phyloP scores from a whole-genome alignment of 2,888 invertebrate genomes.

The Athalia rosae region DNA sequence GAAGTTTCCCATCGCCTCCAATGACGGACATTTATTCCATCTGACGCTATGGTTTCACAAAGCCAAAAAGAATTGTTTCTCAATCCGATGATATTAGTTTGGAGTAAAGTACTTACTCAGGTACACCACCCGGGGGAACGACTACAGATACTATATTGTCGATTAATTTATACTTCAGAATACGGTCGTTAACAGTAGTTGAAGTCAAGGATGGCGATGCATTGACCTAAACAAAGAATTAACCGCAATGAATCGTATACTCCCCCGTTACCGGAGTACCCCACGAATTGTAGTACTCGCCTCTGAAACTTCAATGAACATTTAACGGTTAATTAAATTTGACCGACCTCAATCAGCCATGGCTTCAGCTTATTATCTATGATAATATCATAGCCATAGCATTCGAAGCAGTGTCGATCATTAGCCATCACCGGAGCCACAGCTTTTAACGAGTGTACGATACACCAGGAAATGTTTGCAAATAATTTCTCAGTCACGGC shows the following conservation, averaged over 20 bases:
- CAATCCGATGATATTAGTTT: slow-evolving; percentile 17
- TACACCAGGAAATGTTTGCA: slow-evolving; percentile 91
- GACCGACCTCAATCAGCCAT: slow-evolving; percentile 73
- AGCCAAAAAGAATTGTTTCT: neutral
- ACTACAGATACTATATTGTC: slow-evolving; percentile 95
- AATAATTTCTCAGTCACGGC: slow-evolving; percentile 92
- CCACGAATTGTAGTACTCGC: too few relatives aligned
- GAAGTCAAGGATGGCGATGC: slow-evolving; percentile 96
- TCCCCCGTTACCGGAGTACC: too few relatives aligned
- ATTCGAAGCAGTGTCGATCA: slow-evolving; percentile 94
- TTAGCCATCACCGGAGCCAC: slow-evolving; percentile 95
- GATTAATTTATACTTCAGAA: slow-evolving; percentile 94
- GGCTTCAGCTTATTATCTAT: slow-evolving; percentile 96
- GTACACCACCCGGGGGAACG: slow-evolving; percentile 90
- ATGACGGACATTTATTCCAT: slow-evolving; percentile 88
- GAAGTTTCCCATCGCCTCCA: slow-evolving; percentile 88
- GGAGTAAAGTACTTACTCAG: slow-evolving; percentile 79
- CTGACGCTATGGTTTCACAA: slow-evolving; percentile 77
- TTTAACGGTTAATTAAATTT: neutral
- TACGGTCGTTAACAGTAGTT: slow-evolving; percentile 95
- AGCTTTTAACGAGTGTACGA: slow-evolving; percentile 94
- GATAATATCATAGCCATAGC: slow-evolving; percentile 97
- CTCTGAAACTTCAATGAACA: too few relatives aligned
- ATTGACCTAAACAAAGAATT: slow-evolving; percentile 80
- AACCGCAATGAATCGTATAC: slow-evolving; percentile 19